Evolutionary conservation across 1,140 invertebrate genomes (phyloP).

Genomic region (Alviniconcha marisindica): DNA sequence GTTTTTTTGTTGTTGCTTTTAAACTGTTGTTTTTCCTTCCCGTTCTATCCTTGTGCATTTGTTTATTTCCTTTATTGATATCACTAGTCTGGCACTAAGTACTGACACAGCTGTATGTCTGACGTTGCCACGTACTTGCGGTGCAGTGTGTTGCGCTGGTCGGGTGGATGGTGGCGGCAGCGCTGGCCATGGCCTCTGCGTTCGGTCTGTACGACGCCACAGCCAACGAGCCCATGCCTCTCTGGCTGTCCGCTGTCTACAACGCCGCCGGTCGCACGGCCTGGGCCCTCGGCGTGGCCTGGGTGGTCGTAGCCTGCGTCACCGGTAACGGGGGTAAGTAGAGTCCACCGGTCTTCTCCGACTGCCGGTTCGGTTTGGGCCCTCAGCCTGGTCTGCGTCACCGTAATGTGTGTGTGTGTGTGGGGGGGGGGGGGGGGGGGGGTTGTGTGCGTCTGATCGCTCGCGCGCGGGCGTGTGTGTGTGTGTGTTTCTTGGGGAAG

Average conservation of each 20-base stretch:
- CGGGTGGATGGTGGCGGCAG: slow-evolving; percentile 43
- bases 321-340: slow-evolving; percentile 59
- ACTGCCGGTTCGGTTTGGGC: slow-evolving; percentile 25
- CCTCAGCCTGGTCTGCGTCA: slow-evolving; percentile 19
- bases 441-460: too few species aligned
- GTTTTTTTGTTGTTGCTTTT: too few species aligned
- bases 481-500: too few species aligned
- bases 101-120: too few species aligned
- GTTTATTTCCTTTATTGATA: too few species aligned
- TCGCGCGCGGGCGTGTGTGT: too few species aligned
- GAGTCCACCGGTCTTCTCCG: slow-evolving; percentile 5
- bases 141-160: not conserved
- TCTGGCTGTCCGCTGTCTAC: slow-evolving; percentile 60
- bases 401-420: not conserved
- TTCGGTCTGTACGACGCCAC: slow-evolving; percentile 46
- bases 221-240: slow-evolving; percentile 32
- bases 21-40: too few species aligned
- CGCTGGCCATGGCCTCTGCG: slow-evolving; percentile 38
- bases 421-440: too few species aligned
- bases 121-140: too few species aligned
- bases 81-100: too few species aligned
- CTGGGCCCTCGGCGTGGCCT: slow-evolving; percentile 74
- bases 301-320: slow-evolving; percentile 75
- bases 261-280: slow-evolving; percentile 65
- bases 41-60: too few species aligned